Conservation (phyloP, 2,113 vertebrate species). For the Eleginops maclovinus region DNA sequence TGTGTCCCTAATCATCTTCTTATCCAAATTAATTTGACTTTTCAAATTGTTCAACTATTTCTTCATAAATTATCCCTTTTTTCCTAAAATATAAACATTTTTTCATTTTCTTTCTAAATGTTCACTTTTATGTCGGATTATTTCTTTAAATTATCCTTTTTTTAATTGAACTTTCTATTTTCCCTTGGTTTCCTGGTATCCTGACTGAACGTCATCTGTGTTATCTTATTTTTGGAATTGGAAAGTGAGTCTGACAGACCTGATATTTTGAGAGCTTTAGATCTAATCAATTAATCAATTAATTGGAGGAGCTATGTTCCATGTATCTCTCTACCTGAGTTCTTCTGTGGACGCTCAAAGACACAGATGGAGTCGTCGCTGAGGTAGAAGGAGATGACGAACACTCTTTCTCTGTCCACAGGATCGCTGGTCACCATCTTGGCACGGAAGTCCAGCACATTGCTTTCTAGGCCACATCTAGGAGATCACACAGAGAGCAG, state of each 20-base stretch:
- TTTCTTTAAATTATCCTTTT: too few species aligned
- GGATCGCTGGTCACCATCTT: slow-evolving; percentile 82
- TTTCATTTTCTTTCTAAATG: too few species aligned
- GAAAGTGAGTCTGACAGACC: slow-evolving; percentile 22
- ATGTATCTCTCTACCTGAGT: slow-evolving; percentile 86
- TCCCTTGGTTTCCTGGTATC: too few species aligned
- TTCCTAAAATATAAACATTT: too few species aligned
- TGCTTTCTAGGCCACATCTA: slow-evolving; percentile 86
- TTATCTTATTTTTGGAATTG: slow-evolving; percentile 13
- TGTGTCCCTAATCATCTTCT: too few species aligned
- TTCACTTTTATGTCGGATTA: too few species aligned
- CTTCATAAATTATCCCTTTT: too few species aligned
- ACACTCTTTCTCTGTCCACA: slow-evolving; percentile 80
- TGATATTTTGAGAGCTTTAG: slow-evolving; percentile 23
- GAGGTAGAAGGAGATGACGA: slow-evolving; percentile 90
- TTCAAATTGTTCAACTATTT: too few species aligned
- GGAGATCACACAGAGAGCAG: not conserved
- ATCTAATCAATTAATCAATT: not conserved
- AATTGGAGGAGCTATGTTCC: not conserved
- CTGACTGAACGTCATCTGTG: slow-evolving; percentile 7
- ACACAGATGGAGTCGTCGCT: slow-evolving; percentile 89
- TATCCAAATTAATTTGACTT: too few species aligned
- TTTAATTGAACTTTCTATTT: too few species aligned
- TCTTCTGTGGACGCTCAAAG: slow-evolving; percentile 85
- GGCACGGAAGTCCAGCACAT: slow-evolving; percentile 86